Conservation (phyloP, 2,113 vertebrate species). For the Muntiacus muntjak region DNA sequence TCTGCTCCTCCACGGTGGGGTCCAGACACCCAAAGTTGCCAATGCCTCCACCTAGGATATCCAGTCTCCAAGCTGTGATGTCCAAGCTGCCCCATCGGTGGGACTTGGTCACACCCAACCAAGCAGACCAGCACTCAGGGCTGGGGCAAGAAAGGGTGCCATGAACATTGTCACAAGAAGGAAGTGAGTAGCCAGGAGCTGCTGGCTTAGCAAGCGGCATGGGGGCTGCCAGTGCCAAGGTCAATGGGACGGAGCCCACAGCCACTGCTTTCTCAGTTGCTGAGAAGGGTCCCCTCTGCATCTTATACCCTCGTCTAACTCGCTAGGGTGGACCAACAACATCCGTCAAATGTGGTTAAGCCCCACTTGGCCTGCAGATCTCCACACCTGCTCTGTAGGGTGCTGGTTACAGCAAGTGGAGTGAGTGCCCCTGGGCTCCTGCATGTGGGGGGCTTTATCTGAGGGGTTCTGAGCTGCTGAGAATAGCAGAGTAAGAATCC, state of each 20-base stretch:
- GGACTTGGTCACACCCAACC: neutral
- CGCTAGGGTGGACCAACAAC: neutral
- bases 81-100: neutral
- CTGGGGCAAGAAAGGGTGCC: neutral
- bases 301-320: neutral
- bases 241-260: fast-evolving
- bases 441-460: fast-evolving
- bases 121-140: neutral
- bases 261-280: neutral
- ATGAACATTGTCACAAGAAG: neutral
- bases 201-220: too few species aligned
- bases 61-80: neutral
- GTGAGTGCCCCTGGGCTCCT: fast-evolving
- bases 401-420: fast-evolving
- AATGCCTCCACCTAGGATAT: too few species aligned
- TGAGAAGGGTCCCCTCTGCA: neutral
- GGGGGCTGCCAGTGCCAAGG: too few species aligned
- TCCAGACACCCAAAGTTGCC: neutral
- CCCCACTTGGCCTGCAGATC: neutral
- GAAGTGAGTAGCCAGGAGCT: neutral
- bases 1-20: neutral
- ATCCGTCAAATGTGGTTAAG: neutral
- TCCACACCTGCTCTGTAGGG: neutral
- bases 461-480: too few species aligned
- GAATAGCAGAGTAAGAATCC: neutral